A percentile compares a stretch with the other conserved stretches of the same genome.
These are phyloP conservation scores for Halesus radiatus DNA, from an alignment of 1,140 invertebrate species.

Conservation along the genomic window DNA sequence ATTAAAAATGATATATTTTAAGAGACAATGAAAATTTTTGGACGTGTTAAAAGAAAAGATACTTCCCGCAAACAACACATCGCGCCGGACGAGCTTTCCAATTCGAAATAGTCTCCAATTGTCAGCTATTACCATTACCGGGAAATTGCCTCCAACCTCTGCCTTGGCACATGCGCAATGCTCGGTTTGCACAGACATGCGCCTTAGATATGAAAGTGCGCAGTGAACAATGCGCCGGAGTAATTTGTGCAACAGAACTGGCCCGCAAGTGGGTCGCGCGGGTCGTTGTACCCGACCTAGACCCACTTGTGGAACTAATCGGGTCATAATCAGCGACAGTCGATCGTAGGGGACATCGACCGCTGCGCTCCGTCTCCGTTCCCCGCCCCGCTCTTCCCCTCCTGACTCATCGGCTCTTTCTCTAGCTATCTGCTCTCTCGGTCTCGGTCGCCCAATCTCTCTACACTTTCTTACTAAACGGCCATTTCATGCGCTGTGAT, in stretches of 20 bases:
- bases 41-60: too few species aligned
- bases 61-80: too few species aligned
- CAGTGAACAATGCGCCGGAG: slow-evolving; percentile 9
- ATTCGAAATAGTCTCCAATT: too few species aligned
- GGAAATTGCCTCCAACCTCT: neutral
- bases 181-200: slow-evolving; percentile 1
- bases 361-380: neutral
- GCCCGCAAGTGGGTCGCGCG: slow-evolving; percentile 44
- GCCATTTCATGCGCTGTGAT: slow-evolving; percentile 3
- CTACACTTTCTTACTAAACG: slow-evolving; percentile 21
- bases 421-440: slow-evolving; percentile 17
- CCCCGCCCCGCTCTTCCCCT: neutral
- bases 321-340: slow-evolving; percentile 71
- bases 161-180: neutral
- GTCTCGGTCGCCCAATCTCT: neutral
- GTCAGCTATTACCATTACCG: neutral
- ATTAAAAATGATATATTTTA: too few species aligned
- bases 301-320: slow-evolving; percentile 68
- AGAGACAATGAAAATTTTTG: too few species aligned
- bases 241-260: slow-evolving; percentile 31
- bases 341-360: slow-evolving; percentile 56
- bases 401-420: neutral
- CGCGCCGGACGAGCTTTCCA: neutral
- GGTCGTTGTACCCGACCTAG: slow-evolving; percentile 67
- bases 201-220: slow-evolving; percentile 34